phyloP scores from a whole-genome alignment of 2,797 vertebrate species.

The Buceros bicornis region DNA sequence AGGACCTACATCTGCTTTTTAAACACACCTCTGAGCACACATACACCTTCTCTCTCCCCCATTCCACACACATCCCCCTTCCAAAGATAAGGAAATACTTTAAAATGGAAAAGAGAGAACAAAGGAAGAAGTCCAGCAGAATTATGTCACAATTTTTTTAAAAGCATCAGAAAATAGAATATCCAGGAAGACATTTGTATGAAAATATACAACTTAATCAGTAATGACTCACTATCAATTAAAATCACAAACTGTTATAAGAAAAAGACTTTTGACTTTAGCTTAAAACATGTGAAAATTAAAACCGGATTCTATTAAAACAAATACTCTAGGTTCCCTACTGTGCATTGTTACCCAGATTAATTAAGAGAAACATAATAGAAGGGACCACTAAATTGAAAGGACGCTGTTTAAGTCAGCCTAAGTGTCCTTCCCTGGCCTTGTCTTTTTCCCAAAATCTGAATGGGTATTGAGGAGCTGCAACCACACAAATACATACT shows the following conservation, averaged over 20 bases:
- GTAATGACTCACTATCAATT: not conserved
- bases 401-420: conserved; percentile 53
- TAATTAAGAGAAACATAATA: not conserved
- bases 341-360: not conserved
- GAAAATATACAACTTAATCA: not conserved
- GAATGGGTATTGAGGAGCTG: conserved; percentile 52
- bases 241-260: not conserved
- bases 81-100: not conserved
- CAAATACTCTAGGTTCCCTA: not conserved
- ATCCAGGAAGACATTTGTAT: not conserved
- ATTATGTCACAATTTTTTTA: not conserved
- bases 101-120: not conserved
- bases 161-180: not conserved
- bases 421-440: conserved; percentile 63
- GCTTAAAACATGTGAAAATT: not conserved
- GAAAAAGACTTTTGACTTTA: not conserved
- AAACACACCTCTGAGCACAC: not conserved
- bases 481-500: conserved; percentile 70
- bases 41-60: not conserved
- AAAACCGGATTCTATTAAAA: not conserved
- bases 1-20: not conserved
- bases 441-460: conserved; percentile 67
- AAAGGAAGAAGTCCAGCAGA: not conserved
- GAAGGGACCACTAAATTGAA: conserved; percentile 30
- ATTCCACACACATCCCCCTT: not conserved